These are phyloP conservation scores for Dendrolimus pini DNA, from an alignment of 2,888 invertebrate species.

Conservation along the genomic window DNA sequence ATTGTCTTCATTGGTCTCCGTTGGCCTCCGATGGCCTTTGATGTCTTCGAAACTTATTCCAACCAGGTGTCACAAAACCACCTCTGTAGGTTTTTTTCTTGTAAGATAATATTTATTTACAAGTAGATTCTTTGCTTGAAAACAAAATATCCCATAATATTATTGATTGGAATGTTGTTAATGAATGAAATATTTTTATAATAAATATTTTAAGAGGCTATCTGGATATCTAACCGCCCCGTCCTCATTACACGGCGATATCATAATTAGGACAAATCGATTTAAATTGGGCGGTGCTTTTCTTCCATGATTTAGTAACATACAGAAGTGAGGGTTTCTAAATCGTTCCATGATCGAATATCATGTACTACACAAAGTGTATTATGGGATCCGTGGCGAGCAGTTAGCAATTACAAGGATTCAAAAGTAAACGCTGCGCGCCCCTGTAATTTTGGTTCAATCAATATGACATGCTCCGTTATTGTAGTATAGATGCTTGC, in stretches of 20 bases:
- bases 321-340: constrained; percentile 63
- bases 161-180: too few relatives aligned
- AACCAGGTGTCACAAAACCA: too few relatives aligned
- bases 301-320: constrained; percentile 69
- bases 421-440: constrained; percentile 52
- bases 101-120: too few relatives aligned
- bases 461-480: constrained; percentile 35
- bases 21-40: too few relatives aligned
- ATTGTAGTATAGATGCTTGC: constrained; percentile 20
- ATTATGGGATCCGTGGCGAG: constrained; percentile 48
- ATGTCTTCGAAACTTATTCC: too few relatives aligned
- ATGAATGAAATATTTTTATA: too few relatives aligned
- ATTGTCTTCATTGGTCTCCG: too few relatives aligned
- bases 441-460: constrained; percentile 44
- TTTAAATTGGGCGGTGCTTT: constrained; percentile 70
- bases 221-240: constrained; percentile 12
- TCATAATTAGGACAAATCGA: constrained; percentile 72
- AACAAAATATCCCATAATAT: too few relatives aligned
- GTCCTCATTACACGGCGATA: constrained; percentile 12
- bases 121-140: too few relatives aligned
- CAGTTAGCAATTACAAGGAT: constrained; percentile 64
- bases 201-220: constrained; percentile 8
- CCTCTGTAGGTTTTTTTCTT: too few relatives aligned
- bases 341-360: constrained; percentile 31
- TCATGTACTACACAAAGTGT: constrained; percentile 29